Evolutionary conservation across 1,140 invertebrate species (phyloP).

Genomic region (Panagrolaimus sp.): DNA sequence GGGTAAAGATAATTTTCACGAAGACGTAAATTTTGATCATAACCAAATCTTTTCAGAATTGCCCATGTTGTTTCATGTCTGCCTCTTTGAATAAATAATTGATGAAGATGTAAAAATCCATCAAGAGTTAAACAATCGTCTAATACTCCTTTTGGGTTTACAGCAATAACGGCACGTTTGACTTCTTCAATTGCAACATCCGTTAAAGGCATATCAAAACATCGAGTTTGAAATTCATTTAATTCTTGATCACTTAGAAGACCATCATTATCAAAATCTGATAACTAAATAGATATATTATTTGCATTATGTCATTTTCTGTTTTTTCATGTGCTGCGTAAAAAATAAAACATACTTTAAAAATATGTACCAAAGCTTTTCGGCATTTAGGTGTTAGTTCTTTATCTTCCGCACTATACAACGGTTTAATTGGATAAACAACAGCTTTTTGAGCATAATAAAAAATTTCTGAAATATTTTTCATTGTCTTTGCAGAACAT

Average conservation of each 20-base stretch:
- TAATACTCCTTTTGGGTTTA: conserved; percentile 80
- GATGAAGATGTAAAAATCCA: conserved; percentile 92
- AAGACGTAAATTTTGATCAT: conserved; percentile 85
- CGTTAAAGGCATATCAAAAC: conserved; percentile 86
- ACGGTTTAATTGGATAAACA: conserved; percentile 87
- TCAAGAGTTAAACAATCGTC: conserved; percentile 84
- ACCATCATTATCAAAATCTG: conserved; percentile 94
- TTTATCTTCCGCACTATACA: conserved; percentile 89
- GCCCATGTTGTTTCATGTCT: conserved; percentile 99
- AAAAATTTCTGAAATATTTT: conserved; percentile 98
- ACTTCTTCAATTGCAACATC: conserved; percentile 67
- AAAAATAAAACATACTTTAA: conserved; percentile 61
- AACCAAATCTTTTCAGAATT: conserved; percentile 92
- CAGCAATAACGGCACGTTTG: conserved; percentile 83
- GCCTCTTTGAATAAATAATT: conserved; percentile 92
- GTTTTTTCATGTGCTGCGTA: too few species aligned
- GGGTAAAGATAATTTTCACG: conserved; percentile 82
- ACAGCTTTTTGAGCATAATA: conserved; percentile 98
- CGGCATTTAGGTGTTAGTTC: conserved; percentile 91
- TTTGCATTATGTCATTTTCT: too few species aligned
- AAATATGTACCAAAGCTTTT: conserved; percentile 84
- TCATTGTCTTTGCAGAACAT: conserved; percentile 93
- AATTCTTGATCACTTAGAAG: conserved; percentile 89
- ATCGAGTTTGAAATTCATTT: conserved; percentile 85
- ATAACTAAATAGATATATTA: conserved; percentile 70